A percentile compares a stretch with the other conserved stretches of the same genome.
Evolutionary conservation across 2,113 vertebrate genomes (phyloP).

Genomic region (Haemorhous mexicanus): DNA sequence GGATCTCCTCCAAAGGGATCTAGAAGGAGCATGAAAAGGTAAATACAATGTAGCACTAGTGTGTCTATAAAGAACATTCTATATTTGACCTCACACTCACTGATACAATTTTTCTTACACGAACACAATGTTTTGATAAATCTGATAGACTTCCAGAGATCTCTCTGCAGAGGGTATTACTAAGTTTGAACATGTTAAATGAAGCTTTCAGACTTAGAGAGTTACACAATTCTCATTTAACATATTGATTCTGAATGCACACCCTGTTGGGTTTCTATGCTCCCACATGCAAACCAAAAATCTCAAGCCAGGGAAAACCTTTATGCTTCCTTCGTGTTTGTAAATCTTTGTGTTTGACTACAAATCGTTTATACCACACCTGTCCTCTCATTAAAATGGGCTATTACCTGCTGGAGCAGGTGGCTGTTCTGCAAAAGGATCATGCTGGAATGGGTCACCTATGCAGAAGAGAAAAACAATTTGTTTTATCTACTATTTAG

Average conservation of each 20-base stretch:
- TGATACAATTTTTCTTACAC: not conserved
- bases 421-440: constrained; percentile 88
- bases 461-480: not conserved
- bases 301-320: not conserved
- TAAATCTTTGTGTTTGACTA: not conserved
- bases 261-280: not conserved
- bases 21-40: constrained; percentile 14
- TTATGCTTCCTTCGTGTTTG: not conserved
- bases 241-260: not conserved
- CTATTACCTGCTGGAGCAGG: constrained; percentile 80
- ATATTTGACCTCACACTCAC: not conserved
- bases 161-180: not conserved
- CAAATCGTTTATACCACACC: not conserved
- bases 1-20: constrained; percentile 97
- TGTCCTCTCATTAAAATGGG: not conserved
- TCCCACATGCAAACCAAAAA: not conserved
- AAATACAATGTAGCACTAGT: not conserved
- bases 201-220: not conserved
- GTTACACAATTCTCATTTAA: not conserved
- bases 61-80: not conserved
- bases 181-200: not conserved
- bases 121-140: not conserved
- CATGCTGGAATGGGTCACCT: constrained; percentile 93
- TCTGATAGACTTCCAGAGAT: not conserved
- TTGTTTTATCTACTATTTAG: not conserved